Conservation (phyloP, 53 echinoderm and acorn worm species). For the Henricia sp. region DNA sequence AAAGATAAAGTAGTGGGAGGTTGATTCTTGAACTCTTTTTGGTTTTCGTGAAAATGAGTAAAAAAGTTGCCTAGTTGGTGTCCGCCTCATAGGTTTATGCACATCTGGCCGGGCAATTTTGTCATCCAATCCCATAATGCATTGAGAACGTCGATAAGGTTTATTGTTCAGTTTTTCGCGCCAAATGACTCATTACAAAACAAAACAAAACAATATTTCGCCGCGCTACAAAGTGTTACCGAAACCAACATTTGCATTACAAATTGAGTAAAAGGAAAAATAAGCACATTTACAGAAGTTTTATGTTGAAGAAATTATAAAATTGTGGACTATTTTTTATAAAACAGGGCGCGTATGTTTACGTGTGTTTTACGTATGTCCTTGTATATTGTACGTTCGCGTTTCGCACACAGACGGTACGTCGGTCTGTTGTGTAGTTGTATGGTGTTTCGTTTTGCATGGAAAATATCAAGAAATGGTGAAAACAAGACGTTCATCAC, state of each 20-base stretch:
- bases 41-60: too few species aligned
- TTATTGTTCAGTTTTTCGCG: slow-evolving; percentile 26
- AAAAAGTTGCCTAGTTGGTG: too few species aligned
- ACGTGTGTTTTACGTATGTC: neutral
- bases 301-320: neutral
- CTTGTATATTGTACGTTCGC: too few species aligned
- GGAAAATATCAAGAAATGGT: slow-evolving; percentile 48
- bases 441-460: neutral
- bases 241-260: neutral
- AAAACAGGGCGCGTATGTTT: neutral
- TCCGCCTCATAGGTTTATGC: too few species aligned
- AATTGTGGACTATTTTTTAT: neutral
- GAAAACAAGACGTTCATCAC: slow-evolving; percentile 54
- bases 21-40: too few species aligned
- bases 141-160: too few species aligned
- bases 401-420: too few species aligned
- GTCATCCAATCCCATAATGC: too few species aligned
- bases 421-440: too few species aligned
- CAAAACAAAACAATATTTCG: slow-evolving; percentile 9
- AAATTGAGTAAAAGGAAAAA: neutral
- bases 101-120: too few species aligned
- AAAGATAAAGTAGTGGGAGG: too few species aligned
- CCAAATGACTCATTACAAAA: slow-evolving; percentile 24
- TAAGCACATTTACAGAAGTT: neutral
- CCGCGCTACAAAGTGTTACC: slow-evolving; percentile 3